These are phyloP conservation scores for Bellardia pandia DNA, from an alignment of 2,888 invertebrate genomes.

Conservation along the genomic window DNA sequence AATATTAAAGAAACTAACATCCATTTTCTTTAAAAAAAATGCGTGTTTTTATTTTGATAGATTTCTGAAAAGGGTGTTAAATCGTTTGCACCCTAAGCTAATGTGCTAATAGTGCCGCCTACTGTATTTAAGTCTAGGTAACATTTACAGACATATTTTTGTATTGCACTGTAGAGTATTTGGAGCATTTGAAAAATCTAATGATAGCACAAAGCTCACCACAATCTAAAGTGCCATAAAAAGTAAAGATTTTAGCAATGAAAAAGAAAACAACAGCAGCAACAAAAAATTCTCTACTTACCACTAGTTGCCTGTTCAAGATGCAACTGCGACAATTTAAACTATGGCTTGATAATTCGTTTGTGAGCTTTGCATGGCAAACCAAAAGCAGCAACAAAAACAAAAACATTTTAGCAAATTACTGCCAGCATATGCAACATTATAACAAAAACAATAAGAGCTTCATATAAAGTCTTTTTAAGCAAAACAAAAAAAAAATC, in stretches of 20 bases:
- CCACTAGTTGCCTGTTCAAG: slow-evolving; percentile 10
- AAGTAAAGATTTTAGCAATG: neutral
- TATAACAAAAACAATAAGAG: slow-evolving; percentile 3
- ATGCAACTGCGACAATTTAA: slow-evolving; percentile 71
- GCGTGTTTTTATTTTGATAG: no score
- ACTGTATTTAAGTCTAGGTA: no score
- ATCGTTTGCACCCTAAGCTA: no score
- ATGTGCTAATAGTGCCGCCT: no score
- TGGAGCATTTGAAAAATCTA: neutral
- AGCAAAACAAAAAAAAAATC: slow-evolving; percentile 32
- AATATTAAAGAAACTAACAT: no score
- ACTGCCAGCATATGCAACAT: slow-evolving; percentile 37
- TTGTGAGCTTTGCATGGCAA: slow-evolving; percentile 20
- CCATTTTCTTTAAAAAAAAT: no score
- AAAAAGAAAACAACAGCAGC: slow-evolving; percentile 1
- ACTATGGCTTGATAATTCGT: slow-evolving; percentile 65
- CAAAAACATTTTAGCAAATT: slow-evolving; percentile 46
- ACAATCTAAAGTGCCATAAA: slow-evolving; percentile 48
- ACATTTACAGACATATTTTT: no score
- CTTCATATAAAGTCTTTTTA: slow-evolving; percentile 40
- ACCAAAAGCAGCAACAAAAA: slow-evolving; percentile 20
- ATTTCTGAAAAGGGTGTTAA: no score
- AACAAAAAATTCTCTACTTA: neutral
- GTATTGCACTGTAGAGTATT: no score
- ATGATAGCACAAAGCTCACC: slow-evolving; percentile 39